Evolutionary conservation across 2,797 vertebrate species (phyloP).

Genomic region (Lophius americanus): DNA sequence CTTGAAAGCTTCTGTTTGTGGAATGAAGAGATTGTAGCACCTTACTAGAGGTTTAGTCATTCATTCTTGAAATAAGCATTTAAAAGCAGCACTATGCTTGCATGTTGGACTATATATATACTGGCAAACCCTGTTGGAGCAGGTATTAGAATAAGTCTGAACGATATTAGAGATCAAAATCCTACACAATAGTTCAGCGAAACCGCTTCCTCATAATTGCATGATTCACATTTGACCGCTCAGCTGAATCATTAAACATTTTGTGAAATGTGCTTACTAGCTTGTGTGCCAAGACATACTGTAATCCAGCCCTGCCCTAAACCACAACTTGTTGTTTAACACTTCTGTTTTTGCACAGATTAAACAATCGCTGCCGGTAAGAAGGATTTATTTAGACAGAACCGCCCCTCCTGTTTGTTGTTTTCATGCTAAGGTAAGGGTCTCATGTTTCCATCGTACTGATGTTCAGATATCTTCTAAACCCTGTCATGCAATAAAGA

Average conservation of each 20-base stretch:
- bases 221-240: neutral
- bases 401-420: neutral
- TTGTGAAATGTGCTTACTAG: neutral
- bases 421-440: neutral
- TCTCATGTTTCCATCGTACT: neutral
- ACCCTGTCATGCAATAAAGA: neutral
- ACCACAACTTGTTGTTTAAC: neutral
- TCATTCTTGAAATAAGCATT: neutral
- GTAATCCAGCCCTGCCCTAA: neutral
- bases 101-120: too few species aligned
- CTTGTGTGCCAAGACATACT: neutral
- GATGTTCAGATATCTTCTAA: neutral
- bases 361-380: too few species aligned
- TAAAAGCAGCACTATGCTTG: too few species aligned
- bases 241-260: neutral
- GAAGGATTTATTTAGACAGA: too few species aligned
- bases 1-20: conserved; percentile 7
- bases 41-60: neutral
- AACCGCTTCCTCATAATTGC: too few species aligned
- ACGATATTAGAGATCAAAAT: too few species aligned
- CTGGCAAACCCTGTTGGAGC: too few species aligned
- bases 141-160: too few species aligned
- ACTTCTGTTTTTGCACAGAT: neutral
- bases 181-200: too few species aligned
- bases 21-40: neutral